Evolutionary conservation across 2,888 invertebrate genomes (phyloP), one percentile per base, ranked within the genome.

Genomic region (Nomada goodeniana): DNA sequence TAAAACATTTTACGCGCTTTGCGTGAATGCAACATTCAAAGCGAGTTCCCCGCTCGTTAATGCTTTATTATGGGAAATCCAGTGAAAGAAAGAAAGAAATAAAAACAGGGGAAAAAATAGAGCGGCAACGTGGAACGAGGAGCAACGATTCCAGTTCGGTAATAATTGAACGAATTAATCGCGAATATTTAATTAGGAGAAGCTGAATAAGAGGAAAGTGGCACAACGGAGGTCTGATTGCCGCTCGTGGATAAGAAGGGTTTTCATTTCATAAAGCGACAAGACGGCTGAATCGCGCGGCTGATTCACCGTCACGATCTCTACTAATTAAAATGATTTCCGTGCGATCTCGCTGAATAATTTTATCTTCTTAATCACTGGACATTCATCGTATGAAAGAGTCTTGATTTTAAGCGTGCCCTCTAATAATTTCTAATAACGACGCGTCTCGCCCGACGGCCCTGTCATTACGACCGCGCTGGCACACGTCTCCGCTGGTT

Each of bases 331-430:
- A 91, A 89, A 89, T 90, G 84, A 91, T 90, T 88, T 87, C 84
- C 89, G 82, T 86, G 84, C 85, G 85, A 88, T 90, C 88, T 89
- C 80, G 86, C 85, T 82, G 86, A 84, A 90, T 88, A 88, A 91
- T 91, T 89, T 91, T 80, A 89, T 90, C 89, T 89, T 89, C 92
- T 92, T 92, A 92, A 92, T 92, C 91, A 92, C 91, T 89, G 89
- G 90, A 91, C 89, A 92, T 92, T 92, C 92, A 92, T 92, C 91
- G 89, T 86, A 90, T 93, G 93, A 93, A 93, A 93, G 93, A 93
- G 91, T 91, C 91, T 91, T 93, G 93, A 93, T 93, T 93, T 91
- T 91, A 92, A 93, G 91, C 91, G 91, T 89, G 89, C 91, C 87
- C 91, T 93, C 90, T 92, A 92, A 92, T 93, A 91, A 93, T 92